Conservation (phyloP, 2,113 vertebrate genomes). For the Mus musculus region DNA sequence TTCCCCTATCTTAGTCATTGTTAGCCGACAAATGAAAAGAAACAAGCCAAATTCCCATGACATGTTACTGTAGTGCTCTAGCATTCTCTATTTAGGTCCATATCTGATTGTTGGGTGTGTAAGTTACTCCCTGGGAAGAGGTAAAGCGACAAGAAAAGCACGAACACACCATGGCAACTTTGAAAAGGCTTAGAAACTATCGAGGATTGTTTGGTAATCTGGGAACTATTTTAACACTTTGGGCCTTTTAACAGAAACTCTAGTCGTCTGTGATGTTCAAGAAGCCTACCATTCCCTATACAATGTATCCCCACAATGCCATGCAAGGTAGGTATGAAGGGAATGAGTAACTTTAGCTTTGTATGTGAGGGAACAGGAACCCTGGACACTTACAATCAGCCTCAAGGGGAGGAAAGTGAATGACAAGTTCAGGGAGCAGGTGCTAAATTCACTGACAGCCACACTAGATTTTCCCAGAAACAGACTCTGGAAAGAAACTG, state of each 20-base stretch:
- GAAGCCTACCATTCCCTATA: neutral
- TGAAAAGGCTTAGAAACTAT: slow-evolving; percentile 53
- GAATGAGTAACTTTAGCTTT: slow-evolving; percentile 41
- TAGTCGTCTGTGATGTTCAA: slow-evolving; percentile 18
- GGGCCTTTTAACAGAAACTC: slow-evolving; percentile 26
- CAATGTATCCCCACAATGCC: neutral
- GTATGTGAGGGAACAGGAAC: neutral
- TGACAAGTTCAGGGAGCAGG: neutral
- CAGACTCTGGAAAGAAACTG: slow-evolving; percentile 6
- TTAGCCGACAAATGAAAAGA: slow-evolving; percentile 56
- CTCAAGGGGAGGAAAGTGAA: neutral
- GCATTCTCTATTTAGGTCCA: slow-evolving; percentile 57
- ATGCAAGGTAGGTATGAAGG: neutral
- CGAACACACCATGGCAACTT: neutral
- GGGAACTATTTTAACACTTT: slow-evolving; percentile 44
- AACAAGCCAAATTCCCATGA: slow-evolving; percentile 54
- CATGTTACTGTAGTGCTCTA: slow-evolving; percentile 1
- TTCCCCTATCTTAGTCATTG: slow-evolving; percentile 42
- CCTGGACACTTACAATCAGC: neutral
- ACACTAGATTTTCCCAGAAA: neutral
- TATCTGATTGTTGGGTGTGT: slow-evolving; percentile 63
- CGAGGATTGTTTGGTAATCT: slow-evolving; percentile 36
- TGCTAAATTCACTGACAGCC: neutral
- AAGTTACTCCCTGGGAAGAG: slow-evolving; percentile 63
- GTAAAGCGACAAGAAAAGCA: slow-evolving; percentile 42